Base-by-base conservation (phyloP, 2,113 vertebrate species). In the Vulpes vulpes region DNA sequence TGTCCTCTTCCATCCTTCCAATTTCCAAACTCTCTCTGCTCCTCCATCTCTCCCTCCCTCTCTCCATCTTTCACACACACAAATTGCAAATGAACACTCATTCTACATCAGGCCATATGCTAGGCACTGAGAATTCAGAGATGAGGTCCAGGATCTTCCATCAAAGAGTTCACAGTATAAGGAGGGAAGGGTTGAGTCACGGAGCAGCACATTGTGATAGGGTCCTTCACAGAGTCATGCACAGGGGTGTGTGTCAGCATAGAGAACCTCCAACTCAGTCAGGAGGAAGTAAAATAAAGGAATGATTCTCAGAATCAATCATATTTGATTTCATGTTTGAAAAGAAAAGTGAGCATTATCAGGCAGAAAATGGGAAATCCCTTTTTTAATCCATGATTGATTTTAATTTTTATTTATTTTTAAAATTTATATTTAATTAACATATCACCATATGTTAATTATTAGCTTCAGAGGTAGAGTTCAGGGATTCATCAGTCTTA, bases 181-280 rank as follows among this genome's bases (percentile, higher is more conserved):
- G 8, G 79, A 69, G 6, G 15, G 30, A 16, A n/a, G 15, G 51
- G 53, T 38, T 0, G 1, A 9, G 53, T 5, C 8, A 7, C 23
- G 15, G 78, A 79, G n/a, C 38, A 64, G n/a, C 49, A 35, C 3
- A 0, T 7, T n/a, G 12, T 81, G 1, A 35, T 1, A 2, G 64
- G 22, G 20, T 2, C 53, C 27, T 57, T 9, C 27, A 6, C 16
- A 11, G 38, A 43, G 12, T 23, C 35, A 1, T 38, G 19, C 4
- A 3, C 0, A 1, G 38, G 17, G 12, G 7, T 0, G 0, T 3
- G 0, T 20, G 74, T 19, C 35, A 55, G n/a, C 55, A 32, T 51
- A 19, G 62, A 87, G 11, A 27, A 5, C 6, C 2, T 25, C 27
- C 4, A 0, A 2, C 20, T 35, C 43, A 35, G 4, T 30, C 19